Base-by-base conservation (phyloP, 2,113 vertebrate genomes). In the Petromus typicus region DNA sequence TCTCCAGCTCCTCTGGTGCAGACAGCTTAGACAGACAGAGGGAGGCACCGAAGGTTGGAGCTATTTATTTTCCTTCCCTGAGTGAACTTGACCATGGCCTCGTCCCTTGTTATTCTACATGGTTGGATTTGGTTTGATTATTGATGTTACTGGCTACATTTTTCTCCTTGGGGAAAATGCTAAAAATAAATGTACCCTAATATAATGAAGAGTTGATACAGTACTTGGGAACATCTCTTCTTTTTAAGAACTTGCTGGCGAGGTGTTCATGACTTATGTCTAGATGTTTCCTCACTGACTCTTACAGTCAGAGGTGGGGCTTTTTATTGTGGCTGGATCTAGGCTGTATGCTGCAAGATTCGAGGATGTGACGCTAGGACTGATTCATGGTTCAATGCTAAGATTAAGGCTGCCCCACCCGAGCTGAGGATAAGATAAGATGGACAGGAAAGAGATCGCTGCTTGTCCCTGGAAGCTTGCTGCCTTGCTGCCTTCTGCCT, bases 81-180 rank as follows among this genome's bases (percentile, higher is more conserved):
- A 23, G 54, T 22, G 34, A 92, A 4, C 10, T 4, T 91, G 43
- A 64, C 86, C 66, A 91, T 78, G 56, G 18, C 71, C 57, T 89
- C 43, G 4, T n/a, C 56, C 11, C 51, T 84, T 75, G 34, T 37
- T 25, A 18, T 2, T 59, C 48, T 25, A 5, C 32, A 2, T 16
- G 14, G 18, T 3, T 69, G 14, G 43, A 37, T 54, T 5, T 56
- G 45, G 61, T 32, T 63, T 67, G 54, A 4, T 30, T 48, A 9
- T 56, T 84, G 16, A 59, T 45, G 7, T 40, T 43, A 8, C 69
- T 73, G 20, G 27, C 40, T 89, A 67, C 5, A 27, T 67, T 85
- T 82, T 22, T 69, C 71, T 66, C 51, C 61, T 51, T 66, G 67
- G 73, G 75, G 59, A 69, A 97, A 80, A 89, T 61, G 34, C 75